Base-by-base conservation (phyloP, 2,113 vertebrate genomes). In the Engystomops pustulosus region DNA sequence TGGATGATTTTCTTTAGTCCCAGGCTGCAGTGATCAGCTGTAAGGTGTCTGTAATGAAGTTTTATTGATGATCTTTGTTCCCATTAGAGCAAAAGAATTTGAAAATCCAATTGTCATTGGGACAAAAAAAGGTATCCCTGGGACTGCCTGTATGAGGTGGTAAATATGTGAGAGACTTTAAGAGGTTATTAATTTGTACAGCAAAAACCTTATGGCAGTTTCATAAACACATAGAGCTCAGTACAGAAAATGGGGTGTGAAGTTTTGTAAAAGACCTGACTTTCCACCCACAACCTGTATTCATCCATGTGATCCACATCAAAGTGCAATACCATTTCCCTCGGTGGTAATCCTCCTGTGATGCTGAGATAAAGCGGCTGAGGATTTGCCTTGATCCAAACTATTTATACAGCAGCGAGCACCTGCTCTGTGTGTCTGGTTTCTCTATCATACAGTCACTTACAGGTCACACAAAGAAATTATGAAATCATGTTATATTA, bases 361-460 rank as follows among this genome's bases (percentile, higher is more conserved):
- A 77, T 77, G 60, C 60, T 27, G 72, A 76, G 72, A 84, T 84
- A 84, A 84, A 55, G 58, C 71, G 27, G 60, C 72, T 27, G 45
- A 77, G 82, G 82, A 84, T 84, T 84, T 84, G 72, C 34, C 72
- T 69, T 77, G 72, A 84, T 78, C 82, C 82, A 77, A 67, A 84
- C 82, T 84, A 84, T 77, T 83, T 83, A 83, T 83, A 83, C 81
- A 84, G 58, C 82, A 84, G 58, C 9, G 41, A 55, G 82, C 60
- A 77, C 72, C 82, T 84, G 82, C 72, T 62, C 45, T 65, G 10
- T 36, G 23, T 51, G 47, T 58, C 67, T 41, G 67, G 20, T 30
- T n/a, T 72, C 51, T 60, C 51, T 3, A 71, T 20, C 4, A 14
- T 18, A 45, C 27, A 17, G 32, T 53, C 60, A 51, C 44, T 15